Evolutionary conservation across 2,888 invertebrate species (phyloP).

Genomic region (Apantesis nais): DNA sequence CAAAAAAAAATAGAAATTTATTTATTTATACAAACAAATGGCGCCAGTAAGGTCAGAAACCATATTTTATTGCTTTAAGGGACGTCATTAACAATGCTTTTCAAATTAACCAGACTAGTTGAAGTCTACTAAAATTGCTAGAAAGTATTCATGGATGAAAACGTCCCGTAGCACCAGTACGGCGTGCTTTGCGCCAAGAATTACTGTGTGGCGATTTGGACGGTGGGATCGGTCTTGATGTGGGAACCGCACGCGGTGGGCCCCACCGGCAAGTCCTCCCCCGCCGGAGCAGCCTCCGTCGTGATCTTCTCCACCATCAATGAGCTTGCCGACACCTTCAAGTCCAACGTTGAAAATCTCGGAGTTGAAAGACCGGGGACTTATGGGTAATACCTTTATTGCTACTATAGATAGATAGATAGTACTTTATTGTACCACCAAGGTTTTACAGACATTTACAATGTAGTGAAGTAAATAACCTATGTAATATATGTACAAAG

Average conservation of each 20-base stretch:
- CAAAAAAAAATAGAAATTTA: too few relatives aligned
- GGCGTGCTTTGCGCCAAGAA: slow-evolving; percentile 74
- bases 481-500: too few relatives aligned
- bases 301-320: slow-evolving; percentile 61
- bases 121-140: too few relatives aligned
- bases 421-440: too few relatives aligned
- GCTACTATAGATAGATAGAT: too few relatives aligned
- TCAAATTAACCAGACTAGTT: too few relatives aligned
- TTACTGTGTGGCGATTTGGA: slow-evolving; percentile 75
- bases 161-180: slow-evolving; percentile 57
- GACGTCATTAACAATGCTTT: too few relatives aligned
- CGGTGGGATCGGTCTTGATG: slow-evolving; percentile 53
- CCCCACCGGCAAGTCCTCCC: slow-evolving; percentile 60
- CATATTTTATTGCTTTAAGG: too few relatives aligned
- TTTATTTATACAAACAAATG: too few relatives aligned
- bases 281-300: slow-evolving; percentile 65
- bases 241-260: slow-evolving; percentile 77
- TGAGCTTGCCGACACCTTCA: slow-evolving; percentile 63
- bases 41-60: too few relatives aligned
- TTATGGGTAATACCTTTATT: slow-evolving; percentile 58
- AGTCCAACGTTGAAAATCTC: slow-evolving; percentile 56
- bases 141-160: neutral
- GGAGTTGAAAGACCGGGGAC: slow-evolving; percentile 58
- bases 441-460: too few relatives aligned
- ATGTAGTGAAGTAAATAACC: too few relatives aligned